Evolutionary conservation across 2,113 vertebrate genomes (phyloP).

Genomic region (Carassius auratus): DNA sequence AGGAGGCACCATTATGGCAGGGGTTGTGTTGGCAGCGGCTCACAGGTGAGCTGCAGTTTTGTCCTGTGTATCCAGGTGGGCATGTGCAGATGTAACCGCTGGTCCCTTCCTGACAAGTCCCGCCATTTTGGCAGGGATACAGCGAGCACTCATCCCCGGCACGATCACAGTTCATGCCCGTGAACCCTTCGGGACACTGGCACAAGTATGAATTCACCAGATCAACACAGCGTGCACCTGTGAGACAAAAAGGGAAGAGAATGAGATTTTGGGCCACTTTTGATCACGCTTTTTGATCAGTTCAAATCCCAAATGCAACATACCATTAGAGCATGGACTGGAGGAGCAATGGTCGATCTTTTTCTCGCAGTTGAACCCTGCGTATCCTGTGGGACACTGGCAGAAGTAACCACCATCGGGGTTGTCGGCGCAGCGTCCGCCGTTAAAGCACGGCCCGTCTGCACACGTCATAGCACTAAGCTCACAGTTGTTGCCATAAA

Average conservation of each 20-base stretch:
- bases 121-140: constrained; percentile 88
- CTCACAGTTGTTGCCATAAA: constrained; percentile 90
- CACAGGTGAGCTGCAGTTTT: constrained; percentile 85
- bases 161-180: constrained; percentile 86
- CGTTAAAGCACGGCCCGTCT: constrained; percentile 90
- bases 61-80: constrained; percentile 86
- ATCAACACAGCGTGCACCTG: constrained; percentile 89
- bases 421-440: constrained; percentile 86
- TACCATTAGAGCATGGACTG: constrained; percentile 92
- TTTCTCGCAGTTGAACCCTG: constrained; percentile 97
- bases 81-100: constrained; percentile 91
- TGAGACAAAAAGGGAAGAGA: constrained; percentile 5
- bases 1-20: constrained; percentile 93
- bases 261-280: background rate
- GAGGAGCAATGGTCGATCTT: constrained; percentile 92
- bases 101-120: constrained; percentile 89
- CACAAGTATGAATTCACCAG: constrained; percentile 84
- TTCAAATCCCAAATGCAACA: constrained; percentile 35
- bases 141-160: constrained; percentile 87
- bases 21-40: constrained; percentile 86
- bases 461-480: constrained; percentile 88
- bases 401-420: constrained; percentile 88
- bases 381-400: constrained; percentile 87
- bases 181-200: constrained; percentile 90
- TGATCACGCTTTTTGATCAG: constrained; percentile 28